Evolutionary conservation across 2,113 vertebrate genomes (phyloP), one percentile per base, ranked within the genome.

Genomic region (Microcebus tavaratra): DNA sequence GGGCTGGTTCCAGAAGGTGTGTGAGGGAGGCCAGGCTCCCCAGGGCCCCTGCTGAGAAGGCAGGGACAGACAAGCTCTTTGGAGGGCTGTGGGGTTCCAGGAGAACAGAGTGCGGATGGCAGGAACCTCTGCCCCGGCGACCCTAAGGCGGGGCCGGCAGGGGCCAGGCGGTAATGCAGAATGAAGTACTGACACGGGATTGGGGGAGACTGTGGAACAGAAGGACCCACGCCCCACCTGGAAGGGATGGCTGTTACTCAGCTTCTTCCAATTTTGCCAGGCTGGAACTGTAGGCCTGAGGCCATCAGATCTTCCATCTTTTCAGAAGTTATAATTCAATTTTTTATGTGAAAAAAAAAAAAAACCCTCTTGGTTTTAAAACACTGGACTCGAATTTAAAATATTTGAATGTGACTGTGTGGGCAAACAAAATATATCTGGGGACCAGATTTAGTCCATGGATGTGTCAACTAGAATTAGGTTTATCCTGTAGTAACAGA

Each of bases 281-380:
- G 34, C 63, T 48, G 42, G 39, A 23, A 34, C 15, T 50, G 14
- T 4, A 68, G 57, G 11, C 55, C 48, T 31, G 4, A 25, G 42
- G 2, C 10, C 53, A 23, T 31, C 72, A 75, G 27, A 48, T 34
- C 82, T 48, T 57, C 91, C 82, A 36, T 84, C 29, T 50, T 79
- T 73, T 87, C 67, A 96, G 82, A 96, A 97, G 48, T 67, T 53
- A 36, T 73, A 20, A 94, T 76, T 87, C 68, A 61, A 75, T 65
- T 36, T 87, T 91, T 81, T 76, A 55, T 92, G 39, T 68, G 31
- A 5, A n/a, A 36, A 65, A 53, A 42, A 42, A 42, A 78, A 65
- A 81, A 79, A 67, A 53, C 8, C 0, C 2, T 50, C 31, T 95
- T 95, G 75, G 34, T 78, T 95, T 94, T 57, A 81, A 96, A 81